Evolutionary conservation across 2,888 invertebrate species (phyloP).

Genomic region (Dusona sp.): DNA sequence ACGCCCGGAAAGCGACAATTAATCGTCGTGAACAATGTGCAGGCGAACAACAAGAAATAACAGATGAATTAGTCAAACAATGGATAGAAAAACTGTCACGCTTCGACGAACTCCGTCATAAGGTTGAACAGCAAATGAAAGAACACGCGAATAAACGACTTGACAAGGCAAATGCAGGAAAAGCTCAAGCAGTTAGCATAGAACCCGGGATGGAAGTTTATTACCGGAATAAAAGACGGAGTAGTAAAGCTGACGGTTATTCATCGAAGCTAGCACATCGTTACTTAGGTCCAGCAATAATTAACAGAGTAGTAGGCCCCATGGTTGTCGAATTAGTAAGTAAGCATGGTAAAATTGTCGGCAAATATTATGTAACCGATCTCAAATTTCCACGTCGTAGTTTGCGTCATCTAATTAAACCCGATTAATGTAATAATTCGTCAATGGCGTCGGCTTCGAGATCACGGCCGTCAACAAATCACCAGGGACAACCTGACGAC

Average conservation of each 20-base stretch:
- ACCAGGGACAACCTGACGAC: neutral
- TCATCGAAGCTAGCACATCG: conserved; percentile 40
- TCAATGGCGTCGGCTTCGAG: neutral
- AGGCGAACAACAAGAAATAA: neutral
- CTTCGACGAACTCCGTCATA: conserved; percentile 5
- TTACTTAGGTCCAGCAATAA: conserved; percentile 40
- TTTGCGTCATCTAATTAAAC: neutral
- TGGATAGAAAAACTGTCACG: neutral
- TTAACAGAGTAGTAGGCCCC: conserved; percentile 44
- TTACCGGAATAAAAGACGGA: conserved; percentile 28
- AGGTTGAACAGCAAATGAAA: conserved; percentile 6
- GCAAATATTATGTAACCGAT: neutral
- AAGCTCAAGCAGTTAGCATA: neutral
- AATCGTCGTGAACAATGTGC: neutral
- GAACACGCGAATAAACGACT: conserved; percentile 7
- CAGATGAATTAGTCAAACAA: neutral
- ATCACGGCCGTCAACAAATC: neutral
- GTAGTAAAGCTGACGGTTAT: conserved; percentile 38
- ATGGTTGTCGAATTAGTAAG: conserved; percentile 46
- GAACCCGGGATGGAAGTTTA: conserved; percentile 15
- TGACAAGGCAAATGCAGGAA: conserved; percentile 5
- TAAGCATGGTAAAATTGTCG: neutral
- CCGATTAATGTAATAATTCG: neutral
- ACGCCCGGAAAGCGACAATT: neutral
- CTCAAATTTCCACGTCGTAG: neutral